Conservation (phyloP, 2,888 invertebrate species). For the Drosophila lutescens region DNA sequence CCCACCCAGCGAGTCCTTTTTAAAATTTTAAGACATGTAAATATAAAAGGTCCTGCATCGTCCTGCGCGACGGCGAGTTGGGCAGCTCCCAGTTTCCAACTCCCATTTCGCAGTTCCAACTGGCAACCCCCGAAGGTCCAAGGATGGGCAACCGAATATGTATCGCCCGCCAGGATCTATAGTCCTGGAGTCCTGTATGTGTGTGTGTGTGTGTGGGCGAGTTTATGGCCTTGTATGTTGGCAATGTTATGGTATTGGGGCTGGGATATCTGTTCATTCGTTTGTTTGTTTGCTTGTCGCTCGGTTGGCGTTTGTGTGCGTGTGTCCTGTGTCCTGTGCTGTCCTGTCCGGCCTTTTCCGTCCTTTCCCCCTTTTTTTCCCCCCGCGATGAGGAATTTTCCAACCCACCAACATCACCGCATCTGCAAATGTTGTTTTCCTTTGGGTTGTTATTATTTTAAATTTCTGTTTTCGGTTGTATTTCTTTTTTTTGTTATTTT, state of each 20-base stretch:
- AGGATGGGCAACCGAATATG: constrained; percentile 60
- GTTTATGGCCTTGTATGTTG: constrained; percentile 54
- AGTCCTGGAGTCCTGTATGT: constrained; percentile 23
- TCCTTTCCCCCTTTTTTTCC: neutral
- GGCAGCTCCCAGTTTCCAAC: constrained; percentile 10
- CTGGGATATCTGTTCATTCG: constrained; percentile 43
- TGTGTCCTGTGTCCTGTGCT: constrained; percentile 60
- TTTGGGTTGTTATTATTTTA: constrained; percentile 80
- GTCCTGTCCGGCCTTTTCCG: constrained; percentile 46
- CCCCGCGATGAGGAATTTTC: constrained; percentile 5
- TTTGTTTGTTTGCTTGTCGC: constrained; percentile 31
- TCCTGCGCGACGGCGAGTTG: constrained; percentile 47
- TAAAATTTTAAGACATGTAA: constrained; percentile 81
- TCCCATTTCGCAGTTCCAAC: constrained; percentile 2
- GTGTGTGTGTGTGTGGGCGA: constrained; percentile 25
- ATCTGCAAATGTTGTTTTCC: constrained; percentile 81
- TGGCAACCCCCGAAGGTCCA: constrained; percentile 57
- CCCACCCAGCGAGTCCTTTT: constrained; percentile 64
- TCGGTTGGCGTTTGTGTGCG: constrained; percentile 14
- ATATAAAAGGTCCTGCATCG: constrained; percentile 76
- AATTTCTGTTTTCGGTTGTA: constrained; percentile 54
- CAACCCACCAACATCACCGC: constrained; percentile 42
- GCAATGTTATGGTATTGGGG: constrained; percentile 41
- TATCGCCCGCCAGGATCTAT: constrained; percentile 73
- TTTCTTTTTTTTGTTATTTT: constrained; percentile 16